Evolutionary conservation across 2,113 vertebrate genomes (phyloP), one percentile per base, ranked within the genome.

Genomic region (Macrotus californicus): DNA sequence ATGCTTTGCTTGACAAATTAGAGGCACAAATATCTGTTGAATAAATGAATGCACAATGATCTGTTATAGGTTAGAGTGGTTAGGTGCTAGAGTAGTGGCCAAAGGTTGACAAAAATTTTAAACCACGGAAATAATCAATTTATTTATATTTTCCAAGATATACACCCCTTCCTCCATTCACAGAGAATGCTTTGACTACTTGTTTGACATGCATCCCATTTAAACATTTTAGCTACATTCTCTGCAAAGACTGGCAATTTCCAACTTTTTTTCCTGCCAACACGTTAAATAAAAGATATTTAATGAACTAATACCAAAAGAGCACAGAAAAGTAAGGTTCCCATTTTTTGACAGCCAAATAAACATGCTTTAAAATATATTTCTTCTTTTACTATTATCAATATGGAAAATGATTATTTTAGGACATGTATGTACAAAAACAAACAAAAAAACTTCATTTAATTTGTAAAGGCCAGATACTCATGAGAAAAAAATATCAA

Each of bases 171-270:
- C 69, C 21, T 93, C 59, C 39, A 81, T 13, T 94, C 41, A 69
- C 15, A 93, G 36, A 52, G 61, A 89, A 90, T 46, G 48, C 54
- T 80, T 24, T 46, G 22, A 67, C 48, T 85, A 76, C 1, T 82
- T 6, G 48, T 87, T 73, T 94, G 52, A 94, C 43, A 94, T 34
- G 39, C 14, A 93, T 89, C 12, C 8, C 31, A 95, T 89, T 92
- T 95, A 94, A 59, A 93, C 36, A 96, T 89, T 93, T 92, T 70
- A 94, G 56, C n/a, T 96, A 54, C 84, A 26, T 91, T 82, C 86
- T 61, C 52, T 92, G 87, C 61, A 84, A 94, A 95, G 19, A 5
- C 43, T 87, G 54, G 52, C 2, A 69, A 87, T 94, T 89, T 86
- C 54, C 36, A 96, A 87, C 41, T 92, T 22, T 94, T 67, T 29